Conservation (phyloP, 2,888 invertebrate species). For the Pollenia angustigena region DNA sequence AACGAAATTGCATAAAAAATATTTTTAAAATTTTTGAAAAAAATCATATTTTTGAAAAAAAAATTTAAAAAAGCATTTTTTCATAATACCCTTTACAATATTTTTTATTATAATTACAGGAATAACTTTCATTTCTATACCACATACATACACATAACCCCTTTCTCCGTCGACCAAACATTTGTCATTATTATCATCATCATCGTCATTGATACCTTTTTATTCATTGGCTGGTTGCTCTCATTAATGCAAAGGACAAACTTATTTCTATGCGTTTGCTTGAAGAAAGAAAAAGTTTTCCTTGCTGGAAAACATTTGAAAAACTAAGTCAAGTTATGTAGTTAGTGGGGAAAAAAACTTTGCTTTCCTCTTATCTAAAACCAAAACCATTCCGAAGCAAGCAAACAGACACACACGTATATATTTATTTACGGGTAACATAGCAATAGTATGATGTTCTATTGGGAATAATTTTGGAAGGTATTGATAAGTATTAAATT, state of each 20-base stretch:
- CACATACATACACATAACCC: background rate
- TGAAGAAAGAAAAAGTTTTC: slow-evolving; percentile 51
- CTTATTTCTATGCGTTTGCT: slow-evolving; percentile 32
- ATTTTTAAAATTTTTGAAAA: background rate
- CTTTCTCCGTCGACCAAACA: background rate
- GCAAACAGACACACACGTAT: background rate
- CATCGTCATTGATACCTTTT: slow-evolving; percentile 45
- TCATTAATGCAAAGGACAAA: slow-evolving; percentile 53
- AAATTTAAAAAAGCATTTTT: background rate
- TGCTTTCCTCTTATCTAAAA: slow-evolving; percentile 42
- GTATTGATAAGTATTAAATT: slow-evolving; percentile 27
- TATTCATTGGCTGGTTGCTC: slow-evolving; percentile 53
- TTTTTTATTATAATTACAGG: slow-evolving; percentile 11
- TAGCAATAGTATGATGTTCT: background rate
- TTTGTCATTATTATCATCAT: slow-evolving; percentile 20
- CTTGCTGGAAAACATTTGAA: slow-evolving; percentile 36
- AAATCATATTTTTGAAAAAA: background rate
- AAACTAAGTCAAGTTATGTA: slow-evolving; percentile 53
- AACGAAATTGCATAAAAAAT: too few species aligned
- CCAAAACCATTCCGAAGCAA: background rate
- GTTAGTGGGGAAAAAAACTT: slow-evolving; percentile 11
- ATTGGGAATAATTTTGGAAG: slow-evolving; percentile 20
- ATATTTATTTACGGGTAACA: background rate
- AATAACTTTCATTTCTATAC: slow-evolving; percentile 17
- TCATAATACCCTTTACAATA: slow-evolving; percentile 23